These are phyloP conservation scores for Carassius carassius DNA, from an alignment of 2,113 vertebrate genomes.

Conservation along the genomic window DNA sequence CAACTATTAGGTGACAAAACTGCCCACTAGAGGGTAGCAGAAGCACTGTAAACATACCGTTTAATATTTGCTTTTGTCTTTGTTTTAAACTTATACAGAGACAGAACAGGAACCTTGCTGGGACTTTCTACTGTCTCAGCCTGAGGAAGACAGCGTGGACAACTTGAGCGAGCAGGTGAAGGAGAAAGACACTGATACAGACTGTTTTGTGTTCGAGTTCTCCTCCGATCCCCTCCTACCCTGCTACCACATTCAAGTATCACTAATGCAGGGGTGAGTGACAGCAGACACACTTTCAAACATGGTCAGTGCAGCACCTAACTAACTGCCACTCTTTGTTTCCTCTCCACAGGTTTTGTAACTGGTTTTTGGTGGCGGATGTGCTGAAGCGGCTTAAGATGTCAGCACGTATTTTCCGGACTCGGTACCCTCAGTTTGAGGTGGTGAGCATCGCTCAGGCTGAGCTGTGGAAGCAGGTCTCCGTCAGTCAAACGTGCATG, in stretches of 20 bases:
- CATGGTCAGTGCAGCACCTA: neutral
- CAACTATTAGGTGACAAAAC: neutral
- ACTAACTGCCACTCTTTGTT: neutral
- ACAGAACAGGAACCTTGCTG: conserved; percentile 86
- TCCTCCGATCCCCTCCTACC: conserved; percentile 91
- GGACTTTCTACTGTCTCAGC: conserved; percentile 87
- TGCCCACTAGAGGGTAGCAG: conserved; percentile 66
- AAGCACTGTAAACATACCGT: neutral
- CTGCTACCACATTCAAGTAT: conserved; percentile 95
- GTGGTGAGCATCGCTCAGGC: conserved; percentile 81
- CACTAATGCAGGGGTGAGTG: conserved; percentile 91
- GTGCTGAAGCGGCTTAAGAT: conserved; percentile 94
- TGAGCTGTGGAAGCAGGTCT: conserved; percentile 87
- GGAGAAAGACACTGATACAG: conserved; percentile 81
- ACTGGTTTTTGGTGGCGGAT: conserved; percentile 94
- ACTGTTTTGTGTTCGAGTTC: conserved; percentile 92
- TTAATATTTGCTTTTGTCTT: neutral
- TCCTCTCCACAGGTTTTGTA: conserved; percentile 82
- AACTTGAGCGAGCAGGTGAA: conserved; percentile 75
- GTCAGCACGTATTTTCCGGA: conserved; percentile 91
- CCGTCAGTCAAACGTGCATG: conserved; percentile 88
- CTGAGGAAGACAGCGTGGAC: conserved; percentile 79
- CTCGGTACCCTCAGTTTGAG: conserved; percentile 92
- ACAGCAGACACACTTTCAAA: neutral
- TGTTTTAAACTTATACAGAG: conserved; percentile 73